Base-by-base conservation (phyloP, 1,140 invertebrate species). In the Dolichoris vasculosae region DNA sequence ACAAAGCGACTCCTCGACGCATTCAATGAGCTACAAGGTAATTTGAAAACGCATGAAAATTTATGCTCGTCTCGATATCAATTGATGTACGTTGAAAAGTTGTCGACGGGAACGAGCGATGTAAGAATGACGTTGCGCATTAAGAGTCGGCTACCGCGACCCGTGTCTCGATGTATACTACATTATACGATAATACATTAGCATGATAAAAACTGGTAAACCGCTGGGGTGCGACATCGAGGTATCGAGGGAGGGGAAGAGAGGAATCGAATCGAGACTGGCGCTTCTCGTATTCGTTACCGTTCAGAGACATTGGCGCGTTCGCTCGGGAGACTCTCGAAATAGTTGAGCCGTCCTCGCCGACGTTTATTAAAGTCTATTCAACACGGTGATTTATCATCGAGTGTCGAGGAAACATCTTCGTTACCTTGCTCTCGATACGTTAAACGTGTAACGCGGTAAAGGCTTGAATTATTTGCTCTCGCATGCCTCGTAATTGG, bases 361-460 rank as follows among this genome's bases (percentile, higher is more conserved):
- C 40, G 51, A 63, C 51, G 26, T 43, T 46, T 76, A 83, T 76
- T 76, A 59, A 71, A 48, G 38, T 76, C 51, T 43, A 76, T 59
- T 73, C 38, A 46, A n/a, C 30, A 20, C 9, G 8, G 30, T 83
- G 82, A 83, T 83, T 83, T 77, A 83, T 83, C 30, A 67, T 81
- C 48, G 55, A 9, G 2, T 67, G n/a, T 3, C 80, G 46, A 63
- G 8, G 71, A 73, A 63, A 76, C 51, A n/a, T 83, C 82, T 76
- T 83, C 38, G 76, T 83, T 63, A 76, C 4, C 1, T 6, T 32
- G n/a, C 40, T 15, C 23, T 30, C 63, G 23, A 40, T 40, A 15
- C 26, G 26, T 40, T 71, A 26, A 40, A 55, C 17, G 17, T 17
- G 11, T 11, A 55, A 55, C 11, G 51, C 20, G 51, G 17, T 17